Percentiles rank a stretch among this genome's conserved stretches.
Conservation (phyloP, 1,140 invertebrate genomes). For the Drosophila kikkawai region DNA sequence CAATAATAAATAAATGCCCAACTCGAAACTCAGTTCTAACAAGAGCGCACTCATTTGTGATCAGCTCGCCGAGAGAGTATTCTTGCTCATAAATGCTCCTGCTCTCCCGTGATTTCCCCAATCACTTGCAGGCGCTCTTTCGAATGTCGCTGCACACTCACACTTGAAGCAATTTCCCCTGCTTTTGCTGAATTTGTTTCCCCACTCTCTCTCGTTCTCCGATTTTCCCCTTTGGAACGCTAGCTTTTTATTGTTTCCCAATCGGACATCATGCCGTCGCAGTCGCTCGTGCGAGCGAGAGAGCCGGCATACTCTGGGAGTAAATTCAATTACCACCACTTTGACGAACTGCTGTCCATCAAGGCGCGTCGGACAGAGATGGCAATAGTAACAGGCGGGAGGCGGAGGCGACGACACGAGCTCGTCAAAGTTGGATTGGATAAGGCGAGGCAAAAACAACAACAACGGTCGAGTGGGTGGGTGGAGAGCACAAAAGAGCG, state of each 20-base stretch:
- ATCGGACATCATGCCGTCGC: slow-evolving; percentile 59
- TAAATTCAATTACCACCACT: slow-evolving; percentile 81
- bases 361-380: slow-evolving; percentile 62
- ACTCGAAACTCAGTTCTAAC: not conserved
- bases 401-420: slow-evolving; percentile 81
- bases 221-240: slow-evolving; percentile 9
- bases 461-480: slow-evolving; percentile 48
- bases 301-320: slow-evolving; percentile 15
- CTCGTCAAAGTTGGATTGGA: slow-evolving; percentile 70
- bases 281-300: slow-evolving; percentile 49
- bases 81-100: not conserved
- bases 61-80: slow-evolving; percentile 28
- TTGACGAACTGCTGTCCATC: slow-evolving; percentile 84
- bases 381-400: slow-evolving; percentile 51
- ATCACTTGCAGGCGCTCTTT: slow-evolving; percentile 20
- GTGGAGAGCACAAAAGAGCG: slow-evolving; percentile 20
- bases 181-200: slow-evolving; percentile 70
- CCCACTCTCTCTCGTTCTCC: slow-evolving; percentile 22
- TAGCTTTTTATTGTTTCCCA: slow-evolving; percentile 69
- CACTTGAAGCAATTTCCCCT: slow-evolving; percentile 60
- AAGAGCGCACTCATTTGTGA: slow-evolving; percentile 49
- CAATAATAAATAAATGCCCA: not conserved
- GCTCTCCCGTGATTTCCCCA: slow-evolving; percentile 16
- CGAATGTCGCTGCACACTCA: slow-evolving; percentile 21
- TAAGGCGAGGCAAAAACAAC: slow-evolving; percentile 43